These are phyloP conservation scores for Pangasius sanitwongsei DNA, from an alignment of 2,797 vertebrate species.

Conservation along the genomic window DNA sequence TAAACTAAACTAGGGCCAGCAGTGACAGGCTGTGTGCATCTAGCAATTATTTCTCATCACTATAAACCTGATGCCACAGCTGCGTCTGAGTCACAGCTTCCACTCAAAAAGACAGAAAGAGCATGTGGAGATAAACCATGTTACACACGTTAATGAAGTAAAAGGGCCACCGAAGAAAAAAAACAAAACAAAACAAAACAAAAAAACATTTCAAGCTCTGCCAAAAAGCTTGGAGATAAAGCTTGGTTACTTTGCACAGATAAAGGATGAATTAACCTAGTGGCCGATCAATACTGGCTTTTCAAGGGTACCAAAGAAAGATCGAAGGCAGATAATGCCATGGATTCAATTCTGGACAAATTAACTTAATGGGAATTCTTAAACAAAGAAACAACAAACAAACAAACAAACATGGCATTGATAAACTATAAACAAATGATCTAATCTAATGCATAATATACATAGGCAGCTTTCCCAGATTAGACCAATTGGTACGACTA, in stretches of 20 bases:
- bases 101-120: slow-evolving; percentile 18
- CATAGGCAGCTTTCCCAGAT: not conserved
- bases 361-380: not conserved
- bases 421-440: not conserved
- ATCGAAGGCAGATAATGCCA: not conserved
- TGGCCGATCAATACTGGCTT: not conserved
- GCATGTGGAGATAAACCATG: not conserved
- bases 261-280: not conserved
- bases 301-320: slow-evolving; percentile 8
- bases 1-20: slow-evolving; percentile 41
- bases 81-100: slow-evolving; percentile 29
- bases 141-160: slow-evolving; percentile 28
- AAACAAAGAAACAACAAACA: not conserved
- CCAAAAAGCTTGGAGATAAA: not conserved
- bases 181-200: not conserved
- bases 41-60: slow-evolving; percentile 27
- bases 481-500: not conserved
- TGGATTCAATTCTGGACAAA: not conserved
- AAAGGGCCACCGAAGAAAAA: not conserved
- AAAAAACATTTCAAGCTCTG: not conserved
- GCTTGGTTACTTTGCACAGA: not conserved
- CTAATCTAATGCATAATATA: not conserved
- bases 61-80: slow-evolving; percentile 16
- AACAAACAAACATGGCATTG: not conserved
- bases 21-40: slow-evolving; percentile 10